Percentiles rank a stretch among this genome's conserved stretches.
Conservation (phyloP, 2,888 invertebrate genomes). For the Caenorhabditis afra region DNA sequence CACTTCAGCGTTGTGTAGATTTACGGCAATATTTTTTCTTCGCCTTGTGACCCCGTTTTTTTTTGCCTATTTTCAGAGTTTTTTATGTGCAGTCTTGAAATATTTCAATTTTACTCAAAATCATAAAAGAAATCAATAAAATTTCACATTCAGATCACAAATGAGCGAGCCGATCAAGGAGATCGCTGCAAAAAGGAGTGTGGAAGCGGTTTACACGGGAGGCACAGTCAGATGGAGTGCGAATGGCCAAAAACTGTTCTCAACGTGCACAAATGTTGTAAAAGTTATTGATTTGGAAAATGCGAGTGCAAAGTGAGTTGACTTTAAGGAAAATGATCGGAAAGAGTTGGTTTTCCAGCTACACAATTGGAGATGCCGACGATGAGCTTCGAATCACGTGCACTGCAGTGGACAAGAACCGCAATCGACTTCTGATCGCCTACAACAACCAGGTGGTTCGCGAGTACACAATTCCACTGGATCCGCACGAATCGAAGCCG, state of each 20-base stretch:
- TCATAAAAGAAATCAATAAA: neutral
- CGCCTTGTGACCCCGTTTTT: constrained; percentile 15
- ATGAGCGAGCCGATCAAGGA: constrained; percentile 63
- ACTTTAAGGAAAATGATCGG: no score
- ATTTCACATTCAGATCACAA: neutral
- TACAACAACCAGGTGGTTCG: constrained; percentile 69
- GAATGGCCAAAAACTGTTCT: constrained; percentile 72
- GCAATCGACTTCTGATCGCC: constrained; percentile 70
- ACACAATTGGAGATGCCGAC: constrained; percentile 71
- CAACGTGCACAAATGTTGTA: constrained; percentile 74
- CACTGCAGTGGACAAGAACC: constrained; percentile 64
- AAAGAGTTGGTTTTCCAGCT: constrained; percentile 66
- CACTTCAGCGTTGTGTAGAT: constrained; percentile 46
- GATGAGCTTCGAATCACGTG: constrained; percentile 71
- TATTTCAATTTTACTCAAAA: neutral
- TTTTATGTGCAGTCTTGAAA: neutral
- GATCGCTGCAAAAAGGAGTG: constrained; percentile 54
- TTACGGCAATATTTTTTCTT: constrained; percentile 31
- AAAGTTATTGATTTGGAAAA: constrained; percentile 74
- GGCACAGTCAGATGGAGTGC: constrained; percentile 73
- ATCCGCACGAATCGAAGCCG: constrained; percentile 34
- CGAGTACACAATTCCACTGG: constrained; percentile 60
- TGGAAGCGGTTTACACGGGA: constrained; percentile 73
- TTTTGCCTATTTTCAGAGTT: constrained; percentile 9
- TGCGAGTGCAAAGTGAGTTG: constrained; percentile 49